Conservation (phyloP, 2,888 invertebrate genomes). For the Congeria kusceri region DNA sequence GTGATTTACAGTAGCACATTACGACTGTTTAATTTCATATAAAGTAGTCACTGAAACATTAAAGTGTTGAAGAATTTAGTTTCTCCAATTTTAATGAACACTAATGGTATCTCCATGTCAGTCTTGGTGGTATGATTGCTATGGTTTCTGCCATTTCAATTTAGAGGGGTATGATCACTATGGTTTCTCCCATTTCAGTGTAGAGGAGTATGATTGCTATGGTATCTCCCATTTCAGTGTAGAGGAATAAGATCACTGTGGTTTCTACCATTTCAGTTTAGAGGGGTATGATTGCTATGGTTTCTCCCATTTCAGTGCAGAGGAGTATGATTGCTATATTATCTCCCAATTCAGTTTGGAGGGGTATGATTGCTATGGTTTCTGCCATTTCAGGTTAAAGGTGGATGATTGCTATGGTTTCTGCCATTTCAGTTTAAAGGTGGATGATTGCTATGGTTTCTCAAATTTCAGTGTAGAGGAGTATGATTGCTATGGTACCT, state of each 20-base stretch:
- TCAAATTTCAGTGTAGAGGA: conserved; percentile 10
- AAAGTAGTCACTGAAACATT: too few relatives aligned
- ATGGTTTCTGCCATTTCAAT: conserved; percentile 56
- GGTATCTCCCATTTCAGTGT: conserved; percentile 61
- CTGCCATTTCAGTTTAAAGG: conserved; percentile 67
- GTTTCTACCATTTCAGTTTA: conserved; percentile 70
- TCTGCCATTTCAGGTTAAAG: conserved; percentile 64
- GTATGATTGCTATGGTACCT: background rate
- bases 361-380: conserved; percentile 84
- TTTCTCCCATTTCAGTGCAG: conserved; percentile 62
- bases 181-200: conserved; percentile 75
- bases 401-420: conserved; percentile 34
- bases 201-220: background rate
- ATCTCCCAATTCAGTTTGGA: conserved; percentile 76
- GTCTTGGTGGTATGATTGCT: conserved; percentile 45
- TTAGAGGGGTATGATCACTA: conserved; percentile 82
- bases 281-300: background rate
- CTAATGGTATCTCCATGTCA: conserved; percentile 80
- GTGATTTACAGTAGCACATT: too few relatives aligned
- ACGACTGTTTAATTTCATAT: too few relatives aligned
- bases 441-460: conserved; percentile 85
- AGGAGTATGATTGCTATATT: conserved; percentile 84
- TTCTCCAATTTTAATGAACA: conserved; percentile 72
- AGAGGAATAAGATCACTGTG: conserved; percentile 83
- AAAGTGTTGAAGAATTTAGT: background rate